A percentile compares a stretch with the other conserved stretches of the same genome.
Evolutionary conservation across 2,888 invertebrate species (phyloP).

Genomic region (Allolobophora icterica): DNA sequence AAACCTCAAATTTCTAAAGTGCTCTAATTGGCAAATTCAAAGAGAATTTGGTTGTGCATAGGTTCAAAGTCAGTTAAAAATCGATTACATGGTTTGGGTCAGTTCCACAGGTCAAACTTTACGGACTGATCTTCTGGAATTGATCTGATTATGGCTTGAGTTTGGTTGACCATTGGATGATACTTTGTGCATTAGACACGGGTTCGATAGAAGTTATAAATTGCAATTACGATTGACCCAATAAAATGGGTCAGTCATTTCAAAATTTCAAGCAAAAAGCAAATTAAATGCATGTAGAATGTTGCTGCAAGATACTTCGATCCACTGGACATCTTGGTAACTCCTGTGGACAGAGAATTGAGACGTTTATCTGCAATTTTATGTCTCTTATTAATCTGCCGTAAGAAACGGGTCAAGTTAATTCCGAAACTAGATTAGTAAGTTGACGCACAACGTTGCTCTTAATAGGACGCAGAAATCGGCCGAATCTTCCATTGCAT

Average conservation of each 20-base stretch:
- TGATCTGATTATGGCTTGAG: too few species aligned
- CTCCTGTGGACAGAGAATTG: background rate
- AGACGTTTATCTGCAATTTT: background rate
- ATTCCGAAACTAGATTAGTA: background rate
- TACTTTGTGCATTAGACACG: too few species aligned
- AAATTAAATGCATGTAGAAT: background rate
- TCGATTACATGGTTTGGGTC: background rate
- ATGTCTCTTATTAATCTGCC: background rate
- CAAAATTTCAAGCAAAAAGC: background rate
- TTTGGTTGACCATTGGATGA: too few species aligned
- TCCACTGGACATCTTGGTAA: background rate
- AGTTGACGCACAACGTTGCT: too few species aligned
- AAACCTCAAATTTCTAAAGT: background rate
- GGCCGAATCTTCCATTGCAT: too few species aligned
- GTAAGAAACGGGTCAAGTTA: background rate
- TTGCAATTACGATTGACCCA: background rate
- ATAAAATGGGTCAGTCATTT: background rate
- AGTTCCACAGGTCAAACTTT: background rate
- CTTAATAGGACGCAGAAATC: too few species aligned
- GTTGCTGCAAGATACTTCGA: background rate
- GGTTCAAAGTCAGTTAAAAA: background rate
- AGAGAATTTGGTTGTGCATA: background rate
- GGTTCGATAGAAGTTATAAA: too few species aligned
- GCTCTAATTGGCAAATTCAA: background rate
- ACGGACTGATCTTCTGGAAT: background rate